Percentiles rank a stretch among this genome's conserved stretches.
phyloP scores from a whole-genome alignment of 1,140 invertebrate genomes.

The Cecropterus lyciades region DNA sequence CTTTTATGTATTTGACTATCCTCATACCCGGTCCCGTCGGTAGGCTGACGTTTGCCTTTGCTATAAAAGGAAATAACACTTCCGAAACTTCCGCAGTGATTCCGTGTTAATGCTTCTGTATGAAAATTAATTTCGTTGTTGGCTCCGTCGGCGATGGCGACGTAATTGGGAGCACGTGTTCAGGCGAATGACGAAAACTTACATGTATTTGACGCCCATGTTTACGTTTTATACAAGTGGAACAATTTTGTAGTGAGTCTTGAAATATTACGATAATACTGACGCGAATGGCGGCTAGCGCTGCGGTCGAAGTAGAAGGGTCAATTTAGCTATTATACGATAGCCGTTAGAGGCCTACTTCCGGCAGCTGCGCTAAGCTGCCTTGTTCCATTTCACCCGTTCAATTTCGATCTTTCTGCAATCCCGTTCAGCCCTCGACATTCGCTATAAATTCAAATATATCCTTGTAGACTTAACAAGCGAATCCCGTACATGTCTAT shows the following conservation, averaged over 20 bases:
- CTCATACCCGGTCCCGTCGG: slow-evolving; percentile 62
- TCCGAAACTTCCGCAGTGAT: slow-evolving; percentile 70
- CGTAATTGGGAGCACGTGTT: slow-evolving; percentile 18
- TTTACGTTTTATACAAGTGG: not conserved
- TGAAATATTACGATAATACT: slow-evolving; percentile 56
- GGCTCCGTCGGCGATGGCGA: slow-evolving; percentile 1
- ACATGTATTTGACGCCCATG: not conserved
- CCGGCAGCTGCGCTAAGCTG: slow-evolving; percentile 80
- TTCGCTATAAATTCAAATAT: slow-evolving; percentile 61
- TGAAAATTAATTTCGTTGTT: slow-evolving; percentile 64
- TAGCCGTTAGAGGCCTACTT: slow-evolving; percentile 80
- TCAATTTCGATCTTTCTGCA: slow-evolving; percentile 79
- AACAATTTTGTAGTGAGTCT: slow-evolving; percentile 24
- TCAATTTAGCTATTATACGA: slow-evolving; percentile 82
- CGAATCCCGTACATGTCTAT: not conserved
- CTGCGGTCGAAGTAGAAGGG: slow-evolving; percentile 65
- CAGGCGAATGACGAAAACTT: slow-evolving; percentile 24
- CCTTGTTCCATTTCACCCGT: slow-evolving; percentile 73
- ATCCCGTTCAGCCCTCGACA: slow-evolving; percentile 63
- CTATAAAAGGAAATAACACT: slow-evolving; percentile 80
- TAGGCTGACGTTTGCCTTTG: slow-evolving; percentile 70
- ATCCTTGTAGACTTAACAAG: slow-evolving; percentile 1
- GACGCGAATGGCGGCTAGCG: slow-evolving; percentile 48
- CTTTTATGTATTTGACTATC: slow-evolving; percentile 82
- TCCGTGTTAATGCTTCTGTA: slow-evolving; percentile 63